Percentiles rank a stretch among this genome's conserved stretches.
Evolutionary conservation across 2,113 vertebrate genomes (phyloP).

Genomic region (Casuarius casuarius): DNA sequence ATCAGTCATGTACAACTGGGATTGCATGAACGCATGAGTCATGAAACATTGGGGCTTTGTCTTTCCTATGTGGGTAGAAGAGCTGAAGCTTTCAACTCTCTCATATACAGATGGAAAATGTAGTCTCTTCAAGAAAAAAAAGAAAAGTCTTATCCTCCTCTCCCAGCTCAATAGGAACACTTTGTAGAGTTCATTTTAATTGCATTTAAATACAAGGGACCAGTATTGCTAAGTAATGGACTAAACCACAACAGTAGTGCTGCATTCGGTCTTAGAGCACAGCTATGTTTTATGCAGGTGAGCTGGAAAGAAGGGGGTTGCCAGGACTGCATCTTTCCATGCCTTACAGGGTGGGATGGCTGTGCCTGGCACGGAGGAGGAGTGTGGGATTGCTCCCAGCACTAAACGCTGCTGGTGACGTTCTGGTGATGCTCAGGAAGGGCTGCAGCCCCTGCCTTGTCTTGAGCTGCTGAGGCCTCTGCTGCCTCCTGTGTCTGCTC

Average conservation of each 20-base stretch:
- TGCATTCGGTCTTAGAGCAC: background rate
- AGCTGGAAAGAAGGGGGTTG: background rate
- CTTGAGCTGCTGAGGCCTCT: background rate
- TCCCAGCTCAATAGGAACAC: background rate
- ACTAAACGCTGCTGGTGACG: background rate
- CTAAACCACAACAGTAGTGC: background rate
- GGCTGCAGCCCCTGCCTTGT: background rate
- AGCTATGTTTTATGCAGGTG: background rate
- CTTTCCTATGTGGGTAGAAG: background rate
- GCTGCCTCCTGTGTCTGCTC: background rate
- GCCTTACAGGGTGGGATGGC: background rate
- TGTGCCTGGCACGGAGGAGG: background rate
- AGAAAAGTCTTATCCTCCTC: background rate
- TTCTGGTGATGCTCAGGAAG: background rate
- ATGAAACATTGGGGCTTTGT: background rate
- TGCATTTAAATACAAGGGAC: fast-evolving
- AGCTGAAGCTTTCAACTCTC: slow-evolving; percentile 15
- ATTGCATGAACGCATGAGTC: slow-evolving; percentile 15
- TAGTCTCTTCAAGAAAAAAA: background rate
- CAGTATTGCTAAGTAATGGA: background rate
- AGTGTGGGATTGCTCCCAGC: background rate
- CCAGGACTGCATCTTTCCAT: fast-evolving
- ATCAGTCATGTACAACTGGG: slow-evolving; percentile 16
- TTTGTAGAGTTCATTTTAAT: background rate
- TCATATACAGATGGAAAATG: background rate